A percentile compares a stretch with the other conserved stretches of the same genome.
Evolutionary conservation across 2,113 vertebrate species (phyloP).

Genomic region (Pelvicachromis taeniatus): DNA sequence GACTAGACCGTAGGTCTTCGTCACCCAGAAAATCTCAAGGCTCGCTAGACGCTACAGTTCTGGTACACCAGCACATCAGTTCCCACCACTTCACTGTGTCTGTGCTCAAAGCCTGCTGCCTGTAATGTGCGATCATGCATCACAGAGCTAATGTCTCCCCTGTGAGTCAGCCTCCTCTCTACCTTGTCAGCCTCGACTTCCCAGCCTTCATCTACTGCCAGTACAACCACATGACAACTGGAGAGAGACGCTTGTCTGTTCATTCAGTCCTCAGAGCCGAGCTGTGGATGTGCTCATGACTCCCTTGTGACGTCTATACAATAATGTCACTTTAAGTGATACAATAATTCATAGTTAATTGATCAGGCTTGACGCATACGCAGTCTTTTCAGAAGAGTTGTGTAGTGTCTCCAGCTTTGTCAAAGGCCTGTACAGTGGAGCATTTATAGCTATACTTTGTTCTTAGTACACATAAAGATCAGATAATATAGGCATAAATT

Average conservation of each 20-base stretch:
- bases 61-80: constrained; percentile 14
- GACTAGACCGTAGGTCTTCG: not conserved
- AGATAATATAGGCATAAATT: not conserved
- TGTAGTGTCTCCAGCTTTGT: not conserved
- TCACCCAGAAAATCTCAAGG: constrained; percentile 2
- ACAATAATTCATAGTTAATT: not conserved
- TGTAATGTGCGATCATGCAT: constrained; percentile 58
- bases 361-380: not conserved
- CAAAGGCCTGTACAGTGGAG: not conserved
- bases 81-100: constrained; percentile 36
- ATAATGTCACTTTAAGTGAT: not conserved
- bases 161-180: constrained; percentile 61
- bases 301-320: not conserved
- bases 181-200: constrained; percentile 49
- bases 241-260: constrained; percentile 18
- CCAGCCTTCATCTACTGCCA: constrained; percentile 53
- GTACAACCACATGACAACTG: constrained; percentile 27
- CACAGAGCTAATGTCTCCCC: constrained; percentile 61
- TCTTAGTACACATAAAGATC: not conserved
- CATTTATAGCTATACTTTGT: not conserved
- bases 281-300: not conserved
- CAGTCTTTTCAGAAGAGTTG: not conserved
- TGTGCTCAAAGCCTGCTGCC: constrained; percentile 38
- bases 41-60: constrained; percentile 1
- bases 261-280: not conserved